Base-by-base conservation (phyloP, 2,797 vertebrate genomes). In the Hozukius guyotensis region DNA sequence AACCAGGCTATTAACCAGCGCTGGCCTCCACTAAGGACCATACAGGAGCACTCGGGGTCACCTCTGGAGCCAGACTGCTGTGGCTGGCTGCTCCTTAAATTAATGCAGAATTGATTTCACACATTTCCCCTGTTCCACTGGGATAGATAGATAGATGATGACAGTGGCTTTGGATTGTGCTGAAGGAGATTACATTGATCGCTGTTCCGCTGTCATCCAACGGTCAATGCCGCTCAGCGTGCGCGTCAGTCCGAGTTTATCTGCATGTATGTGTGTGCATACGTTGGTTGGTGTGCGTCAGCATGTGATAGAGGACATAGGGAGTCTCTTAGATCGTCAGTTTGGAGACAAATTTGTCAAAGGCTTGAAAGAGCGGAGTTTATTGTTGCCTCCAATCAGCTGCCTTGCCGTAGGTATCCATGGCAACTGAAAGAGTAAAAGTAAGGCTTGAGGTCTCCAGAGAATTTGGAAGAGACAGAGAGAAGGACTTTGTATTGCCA, bases 351-450 rank as follows among this genome's bases (percentile, higher is more conserved):
- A 77, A 90, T 87, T 91, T 89, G 83, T 90, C 79, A 81, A 91
- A 88, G 87, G 82, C 89, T 92, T 86, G 71, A 88, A 91, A 90
- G 86, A 92, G 75, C 64, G 8, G 79, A 90, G 87, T 93, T 90
- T 90, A 89, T 89, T 90, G 87, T 90, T 88, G 80, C 85, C 78
- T 90, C 91, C 87, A 93, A 93, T 93, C 88, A 89, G 92, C 83
- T 89, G 88, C 91, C 83, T 90, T 75, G 77, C 82, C 20, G 42
- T 80, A 91, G 89, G 93, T 95, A 94, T 91, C 94, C 94, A 95
- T 95, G 91, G 94, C 87, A 95, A 95, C 94, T 93, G 86, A 93
- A 93, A 88, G 89, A 94, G 91, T 93, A 91, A 93, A 94, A 95
- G 93, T 93, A 93, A 89, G 92, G 87, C 92, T 91, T 90, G 86